Base-by-base conservation (phyloP, 2,797 vertebrate genomes). In the Enteromius thamalakanensis region DNA sequence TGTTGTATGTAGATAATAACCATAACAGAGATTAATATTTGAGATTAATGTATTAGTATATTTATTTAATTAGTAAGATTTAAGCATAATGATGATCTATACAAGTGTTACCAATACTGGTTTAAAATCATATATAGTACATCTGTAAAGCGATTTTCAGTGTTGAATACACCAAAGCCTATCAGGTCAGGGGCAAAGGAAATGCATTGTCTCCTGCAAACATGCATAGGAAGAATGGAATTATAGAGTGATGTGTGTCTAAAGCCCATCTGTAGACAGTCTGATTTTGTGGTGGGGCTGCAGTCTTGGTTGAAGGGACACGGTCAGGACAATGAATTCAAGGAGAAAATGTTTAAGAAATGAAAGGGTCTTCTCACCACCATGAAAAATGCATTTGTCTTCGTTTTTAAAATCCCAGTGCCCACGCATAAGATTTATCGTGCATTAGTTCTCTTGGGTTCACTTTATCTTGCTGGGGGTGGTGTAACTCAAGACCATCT, bases 331-430 rank as follows among this genome's bases (percentile, higher is more conserved):
- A 87, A 86, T 76, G 72, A 77, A 65, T 79, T 58, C 49, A 74
- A 79, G 79, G 42, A 10, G 62, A 78, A 80, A 86, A 77, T 67
- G 78, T 82, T 76, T 71, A 70, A 76, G 83, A 62, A 26, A 76
- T 89, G 80, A 87, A 89, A 85, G 64, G 80, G 42, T 55, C 64
- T 64, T 86, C 49, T 86, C 49, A 40, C 77, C 79, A 71, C 72
- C 69, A 42, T 87, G 82, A 83, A 83, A 85, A 87, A 85, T 85
- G 78, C 78, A 74, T 81, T 78, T 78, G 75, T 72, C 82, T 86
- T 79, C 3, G 70, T 71, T 78, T 45, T 84, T 67, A 7, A 79
- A 76, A 77, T 53, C 76, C 26, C 45, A 60, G 80, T 29, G 40
- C 62, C 81, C 49, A 79, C 42, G 76, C 79, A 84, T 53, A 68